Conservation (phyloP, 2,797 vertebrate species). For the Sebastes iracundus region DNA sequence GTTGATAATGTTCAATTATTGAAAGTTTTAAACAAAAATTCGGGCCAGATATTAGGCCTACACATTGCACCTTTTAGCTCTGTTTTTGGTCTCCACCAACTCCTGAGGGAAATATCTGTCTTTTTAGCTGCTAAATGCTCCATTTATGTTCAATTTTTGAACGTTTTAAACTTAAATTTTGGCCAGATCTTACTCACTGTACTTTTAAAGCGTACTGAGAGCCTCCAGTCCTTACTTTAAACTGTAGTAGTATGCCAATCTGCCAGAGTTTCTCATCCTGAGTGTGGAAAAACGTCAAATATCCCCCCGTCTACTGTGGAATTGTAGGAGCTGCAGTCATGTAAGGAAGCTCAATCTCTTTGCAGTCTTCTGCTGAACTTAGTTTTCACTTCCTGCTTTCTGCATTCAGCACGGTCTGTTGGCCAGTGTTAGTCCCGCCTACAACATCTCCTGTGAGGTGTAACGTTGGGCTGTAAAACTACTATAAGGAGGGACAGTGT, state of each 20-base stretch:
- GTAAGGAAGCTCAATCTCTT: slow-evolving; percentile 2
- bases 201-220: not conserved
- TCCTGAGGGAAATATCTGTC: no score
- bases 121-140: no score
- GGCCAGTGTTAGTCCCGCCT: not conserved
- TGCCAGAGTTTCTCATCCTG: not conserved
- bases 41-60: not conserved
- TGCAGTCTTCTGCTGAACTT: not conserved
- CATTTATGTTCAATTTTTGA: no score
- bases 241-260: not conserved
- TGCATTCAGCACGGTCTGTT: not conserved
- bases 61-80: not conserved
- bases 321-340: slow-evolving; percentile 12
- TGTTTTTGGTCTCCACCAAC: no score
- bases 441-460: slow-evolving; percentile 7
- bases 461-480: slow-evolving; percentile 5
- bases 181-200: not conserved
- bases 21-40: not conserved
- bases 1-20: no score
- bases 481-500: not conserved
- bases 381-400: not conserved
- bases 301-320: not conserved
- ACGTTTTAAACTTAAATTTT: not conserved
- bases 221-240: not conserved
- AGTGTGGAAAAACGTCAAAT: not conserved